Conservation (phyloP, 2,113 vertebrate genomes). For the Agapornis roseicollis region DNA sequence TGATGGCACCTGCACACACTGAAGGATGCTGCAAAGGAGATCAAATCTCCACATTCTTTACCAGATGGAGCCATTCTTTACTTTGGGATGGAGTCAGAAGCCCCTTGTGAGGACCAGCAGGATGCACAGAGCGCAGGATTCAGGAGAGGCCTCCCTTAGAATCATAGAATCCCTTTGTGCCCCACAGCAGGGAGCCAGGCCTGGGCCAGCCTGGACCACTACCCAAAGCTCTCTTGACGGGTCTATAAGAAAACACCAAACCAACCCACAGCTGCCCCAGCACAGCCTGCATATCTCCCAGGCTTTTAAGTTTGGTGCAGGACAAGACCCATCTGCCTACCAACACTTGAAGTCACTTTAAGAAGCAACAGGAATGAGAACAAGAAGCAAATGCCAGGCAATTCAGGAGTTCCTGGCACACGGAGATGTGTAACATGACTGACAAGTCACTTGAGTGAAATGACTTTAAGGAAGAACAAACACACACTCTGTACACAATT, state of each 20-base stretch:
- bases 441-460: background rate
- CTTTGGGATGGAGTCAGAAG: background rate
- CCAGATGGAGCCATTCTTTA: background rate
- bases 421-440: background rate
- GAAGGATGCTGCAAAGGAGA: background rate
- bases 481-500: background rate
- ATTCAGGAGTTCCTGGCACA: background rate
- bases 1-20: background rate
- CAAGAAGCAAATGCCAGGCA: background rate
- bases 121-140: background rate
- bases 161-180: too few species aligned
- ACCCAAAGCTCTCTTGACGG: background rate
- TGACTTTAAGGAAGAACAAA: background rate
- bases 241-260: background rate
- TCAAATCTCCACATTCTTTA: background rate
- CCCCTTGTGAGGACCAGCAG: background rate
- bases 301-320: background rate
- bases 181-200: background rate
- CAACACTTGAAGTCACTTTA: background rate
- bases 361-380: background rate
- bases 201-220: background rate
- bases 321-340: background rate
- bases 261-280: background rate
- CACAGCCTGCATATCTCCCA: background rate
- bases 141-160: background rate